phyloP scores from a whole-genome alignment of 2,113 vertebrate genomes.

The Xiphophorus maculatus region DNA sequence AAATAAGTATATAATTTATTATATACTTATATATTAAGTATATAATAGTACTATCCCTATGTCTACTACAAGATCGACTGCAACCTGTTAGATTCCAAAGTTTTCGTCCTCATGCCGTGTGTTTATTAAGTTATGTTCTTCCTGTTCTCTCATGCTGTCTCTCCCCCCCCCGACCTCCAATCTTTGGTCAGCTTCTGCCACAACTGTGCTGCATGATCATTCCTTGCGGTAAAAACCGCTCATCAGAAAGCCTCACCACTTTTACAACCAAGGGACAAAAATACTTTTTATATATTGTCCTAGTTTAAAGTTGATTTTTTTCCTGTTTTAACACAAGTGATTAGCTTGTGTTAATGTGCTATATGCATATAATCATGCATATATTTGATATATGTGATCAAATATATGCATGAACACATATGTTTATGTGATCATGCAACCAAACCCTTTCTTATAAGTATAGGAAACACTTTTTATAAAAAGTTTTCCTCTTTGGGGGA shows the following conservation, averaged over 20 bases:
- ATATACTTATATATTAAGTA: no score
- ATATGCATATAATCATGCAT: no score
- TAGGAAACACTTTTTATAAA: no score
- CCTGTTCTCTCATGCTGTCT: background rate
- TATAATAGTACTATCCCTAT: constrained; percentile 90
- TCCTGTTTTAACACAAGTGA: constrained; percentile 79
- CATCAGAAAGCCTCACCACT: constrained; percentile 45
- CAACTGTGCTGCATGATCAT: constrained; percentile 76
- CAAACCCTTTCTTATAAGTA: no score
- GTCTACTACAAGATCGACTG: constrained; percentile 99
- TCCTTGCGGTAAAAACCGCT: constrained; percentile 65
- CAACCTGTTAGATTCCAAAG: constrained; percentile 97
- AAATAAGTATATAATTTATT: no score
- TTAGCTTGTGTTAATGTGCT: background rate
- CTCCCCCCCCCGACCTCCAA: background rate
- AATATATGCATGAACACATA: no score
- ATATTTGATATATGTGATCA: no score
- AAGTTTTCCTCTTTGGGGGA: no score
- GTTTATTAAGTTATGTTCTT: constrained; percentile 29
- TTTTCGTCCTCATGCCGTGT: constrained; percentile 20
- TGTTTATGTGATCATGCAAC: no score
- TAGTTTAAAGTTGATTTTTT: constrained; percentile 50
- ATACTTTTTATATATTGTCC: constrained; percentile 47
- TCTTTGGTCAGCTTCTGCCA: constrained; percentile 32
- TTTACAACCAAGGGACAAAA: constrained; percentile 72